Evolutionary conservation across 2,797 vertebrate genomes (phyloP), one percentile per base, ranked within the genome.

Genomic region (Dryobates pubescens): DNA sequence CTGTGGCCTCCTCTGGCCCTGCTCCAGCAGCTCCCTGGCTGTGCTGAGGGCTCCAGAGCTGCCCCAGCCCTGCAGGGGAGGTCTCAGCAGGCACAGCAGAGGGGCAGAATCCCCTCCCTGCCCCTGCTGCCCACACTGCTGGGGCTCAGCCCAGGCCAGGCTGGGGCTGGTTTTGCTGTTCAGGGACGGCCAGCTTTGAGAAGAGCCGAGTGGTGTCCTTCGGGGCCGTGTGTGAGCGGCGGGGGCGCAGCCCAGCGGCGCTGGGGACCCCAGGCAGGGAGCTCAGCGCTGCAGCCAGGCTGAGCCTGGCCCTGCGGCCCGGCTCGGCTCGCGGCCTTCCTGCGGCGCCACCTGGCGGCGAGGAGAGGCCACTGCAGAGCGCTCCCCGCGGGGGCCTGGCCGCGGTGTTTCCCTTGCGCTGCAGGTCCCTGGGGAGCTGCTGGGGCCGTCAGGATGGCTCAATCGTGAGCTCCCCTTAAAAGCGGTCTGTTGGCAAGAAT

Each of bases 281-380:
- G 34, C 7, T 0, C 13, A 38, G 51, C 6, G 18, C 23, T n/a
- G 34, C 23, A 6, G n/a, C 26, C 26, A 20, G 18, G 53, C 65
- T 71, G 20, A 3, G 3, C 2, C 3, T 29, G 29, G 0, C 23
- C 23, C 45, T 20, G 17, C 22, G 7, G 5, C 61, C 62, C 47
- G 2, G 38, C 67, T 70, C 2, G 4, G 53, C 23, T n/a, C n/a
- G 23, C 84, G 62, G 26, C 79, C 80, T 81, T 91, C 92, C 87
- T 93, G 80, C 89, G 89, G 91, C 91, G 78, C 95, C 94, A 95
- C 78, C 90, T 12, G 62, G 88, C 96, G 95, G 86, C 51, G 3
- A 32, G 51, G 38, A 30, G 5, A 63, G 70, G 36, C 59, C 57
- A 82, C 8, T 92, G 79, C 72, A 34, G 5, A 8, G 26, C 71